These are phyloP conservation scores for Salticus scenicus DNA, from an alignment of 2,888 invertebrate genomes.

Conservation along the genomic window DNA sequence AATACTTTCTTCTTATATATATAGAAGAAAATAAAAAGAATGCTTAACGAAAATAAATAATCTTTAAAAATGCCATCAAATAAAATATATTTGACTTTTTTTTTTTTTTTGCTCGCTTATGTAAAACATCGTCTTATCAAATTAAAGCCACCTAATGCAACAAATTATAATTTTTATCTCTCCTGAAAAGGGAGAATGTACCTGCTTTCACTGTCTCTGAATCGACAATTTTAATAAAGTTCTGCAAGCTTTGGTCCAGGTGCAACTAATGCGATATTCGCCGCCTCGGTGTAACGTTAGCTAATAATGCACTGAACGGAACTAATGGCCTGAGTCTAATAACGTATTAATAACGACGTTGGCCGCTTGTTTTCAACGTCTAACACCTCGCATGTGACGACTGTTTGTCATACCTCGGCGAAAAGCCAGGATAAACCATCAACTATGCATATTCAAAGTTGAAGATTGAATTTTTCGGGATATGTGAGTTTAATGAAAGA, in stretches of 20 bases:
- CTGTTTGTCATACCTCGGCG: not conserved
- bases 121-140: too few relatives aligned
- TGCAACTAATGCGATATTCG: slow-evolving; percentile 53
- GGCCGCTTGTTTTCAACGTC: slow-evolving; percentile 63
- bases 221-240: slow-evolving; percentile 54
- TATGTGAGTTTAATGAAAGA: too few relatives aligned
- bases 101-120: too few relatives aligned
- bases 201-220: not conserved
- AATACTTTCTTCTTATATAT: too few relatives aligned
- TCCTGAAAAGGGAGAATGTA: not conserved
- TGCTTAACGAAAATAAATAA: too few relatives aligned
- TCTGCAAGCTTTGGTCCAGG: slow-evolving; percentile 31
- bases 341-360: slow-evolving; percentile 67
- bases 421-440: not conserved
- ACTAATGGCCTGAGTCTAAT: slow-evolving; percentile 66
- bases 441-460: not conserved
- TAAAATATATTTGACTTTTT: too few relatives aligned
- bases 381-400: slow-evolving; percentile 52
- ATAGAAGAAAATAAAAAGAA: too few relatives aligned
- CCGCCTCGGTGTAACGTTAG: slow-evolving; percentile 57
- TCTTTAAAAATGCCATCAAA: too few relatives aligned
- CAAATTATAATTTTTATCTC: not conserved
- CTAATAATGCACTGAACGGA: slow-evolving; percentile 60
- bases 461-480: too few relatives aligned
- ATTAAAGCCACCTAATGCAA: not conserved